A percentile compares a stretch with the other conserved stretches of the same genome.
phyloP scores from a whole-genome alignment of 2,113 vertebrate genomes.

The Laticauda laticaudata region DNA sequence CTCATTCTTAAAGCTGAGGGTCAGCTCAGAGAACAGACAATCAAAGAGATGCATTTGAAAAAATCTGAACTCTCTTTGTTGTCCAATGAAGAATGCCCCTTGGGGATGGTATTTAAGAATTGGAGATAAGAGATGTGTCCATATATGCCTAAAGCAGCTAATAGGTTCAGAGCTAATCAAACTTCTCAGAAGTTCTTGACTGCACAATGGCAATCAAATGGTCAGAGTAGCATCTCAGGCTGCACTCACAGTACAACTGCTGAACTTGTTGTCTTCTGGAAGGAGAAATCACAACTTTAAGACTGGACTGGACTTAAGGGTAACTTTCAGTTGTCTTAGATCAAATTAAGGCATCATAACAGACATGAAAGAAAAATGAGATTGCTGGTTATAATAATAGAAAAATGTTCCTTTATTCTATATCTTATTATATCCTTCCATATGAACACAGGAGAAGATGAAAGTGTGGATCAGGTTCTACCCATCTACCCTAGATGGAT shows the following conservation, averaged over 20 bases:
- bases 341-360: not conserved
- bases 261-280: not conserved
- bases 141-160: not conserved
- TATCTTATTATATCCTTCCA: not conserved
- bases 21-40: not conserved
- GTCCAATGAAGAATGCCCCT: not conserved
- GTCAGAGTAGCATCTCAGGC: not conserved
- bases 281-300: not conserved
- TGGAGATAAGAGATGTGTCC: not conserved
- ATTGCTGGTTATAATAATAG: not conserved
- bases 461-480: not conserved
- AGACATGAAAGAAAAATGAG: not conserved
- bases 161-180: not conserved
- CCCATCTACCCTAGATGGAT: not conserved
- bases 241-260: not conserved
- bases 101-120: not conserved
- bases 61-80: not conserved
- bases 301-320: not conserved
- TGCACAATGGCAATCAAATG: not conserved
- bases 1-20: not conserved
- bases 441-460: not conserved
- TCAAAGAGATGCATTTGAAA: not conserved
- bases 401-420: not conserved
- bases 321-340: not conserved
- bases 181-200: not conserved